Evolutionary conservation across 1,140 invertebrate species (phyloP).

Genomic region (Drosophila albomicans): DNA sequence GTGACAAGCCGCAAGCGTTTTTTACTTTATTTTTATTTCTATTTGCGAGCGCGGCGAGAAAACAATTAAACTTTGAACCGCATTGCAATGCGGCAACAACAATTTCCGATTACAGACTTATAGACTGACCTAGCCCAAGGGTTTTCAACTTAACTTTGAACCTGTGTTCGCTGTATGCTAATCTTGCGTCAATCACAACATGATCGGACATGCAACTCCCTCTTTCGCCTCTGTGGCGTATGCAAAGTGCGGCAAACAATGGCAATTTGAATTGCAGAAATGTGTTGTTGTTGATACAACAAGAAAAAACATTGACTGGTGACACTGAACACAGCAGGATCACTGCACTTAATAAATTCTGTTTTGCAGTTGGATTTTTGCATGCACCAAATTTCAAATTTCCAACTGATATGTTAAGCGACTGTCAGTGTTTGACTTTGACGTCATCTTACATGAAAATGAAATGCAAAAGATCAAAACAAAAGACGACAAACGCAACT

Average conservation of each 20-base stretch:
- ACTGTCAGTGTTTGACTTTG: slow-evolving; percentile 73
- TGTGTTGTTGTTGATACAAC: slow-evolving; percentile 5
- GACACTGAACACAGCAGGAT: slow-evolving; percentile 41
- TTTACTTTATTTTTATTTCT: slow-evolving; percentile 64
- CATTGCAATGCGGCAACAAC: slow-evolving; percentile 1
- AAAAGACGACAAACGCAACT: slow-evolving; percentile 35
- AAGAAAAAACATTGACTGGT: slow-evolving; percentile 8
- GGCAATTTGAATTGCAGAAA: slow-evolving; percentile 81
- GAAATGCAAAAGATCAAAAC: slow-evolving; percentile 72
- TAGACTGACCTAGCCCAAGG: slow-evolving; percentile 68
- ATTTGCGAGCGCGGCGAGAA: slow-evolving; percentile 55
- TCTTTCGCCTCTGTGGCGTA: slow-evolving; percentile 26
- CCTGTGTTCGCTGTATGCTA: slow-evolving; percentile 70
- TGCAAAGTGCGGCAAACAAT: slow-evolving; percentile 76
- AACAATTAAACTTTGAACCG: slow-evolving; percentile 74
- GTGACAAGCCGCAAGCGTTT: slow-evolving; percentile 79
- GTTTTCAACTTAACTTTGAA: slow-evolving; percentile 75
- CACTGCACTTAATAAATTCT: slow-evolving; percentile 81
- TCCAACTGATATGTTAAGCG: slow-evolving; percentile 80
- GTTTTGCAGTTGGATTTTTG: slow-evolving; percentile 65
- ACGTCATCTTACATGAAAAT: slow-evolving; percentile 78
- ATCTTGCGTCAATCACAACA: slow-evolving; percentile 77
- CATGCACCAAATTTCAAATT: slow-evolving; percentile 81
- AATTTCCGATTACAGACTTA: slow-evolving; percentile 1
- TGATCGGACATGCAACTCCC: slow-evolving; percentile 37